Base-by-base conservation (phyloP, 2,113 vertebrate species). In the Protobothrops flavoviridis region DNA sequence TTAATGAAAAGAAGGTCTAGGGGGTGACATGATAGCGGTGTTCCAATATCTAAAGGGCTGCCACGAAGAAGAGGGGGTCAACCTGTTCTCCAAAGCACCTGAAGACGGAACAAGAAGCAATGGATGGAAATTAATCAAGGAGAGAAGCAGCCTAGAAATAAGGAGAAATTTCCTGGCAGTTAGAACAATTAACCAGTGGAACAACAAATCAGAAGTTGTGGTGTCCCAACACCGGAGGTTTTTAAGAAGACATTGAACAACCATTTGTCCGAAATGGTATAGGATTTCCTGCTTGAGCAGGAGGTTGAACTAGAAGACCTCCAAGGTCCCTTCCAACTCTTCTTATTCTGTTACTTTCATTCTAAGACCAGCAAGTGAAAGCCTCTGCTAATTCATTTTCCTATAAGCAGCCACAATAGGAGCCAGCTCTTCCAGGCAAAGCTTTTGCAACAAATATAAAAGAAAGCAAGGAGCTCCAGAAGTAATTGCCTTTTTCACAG, bases 401-500 rank as follows among this genome's bases (percentile, higher is more conserved):
- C 95, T 95, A 94, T 91, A 90, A 74, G 90, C 93, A 94, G 95
- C 90, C 92, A 93, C 96, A 91, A 95, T 91, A 95, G 92, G 93
- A 97, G 96, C 94, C 92, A 94, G 96, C 96, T 86, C 92, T 94
- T 95, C 95, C 95, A 94, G 89, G 89, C 0, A 69, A 90, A 95
- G 91, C 12, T 74, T 92, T 97, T 96, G 94, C 94, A 93, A 94
- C n/a, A 94, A 94, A 96, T 94, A 90, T 1, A 81, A 52, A 57
- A 95, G 94, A 95, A 93, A 93, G 94, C 97, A 96, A 97, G 94
- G 59, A 92, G 91, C 0, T 92, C 94, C 94, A 96, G 95, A 95
- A 95, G 94, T 33, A 93, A 93, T 95, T 55, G 90, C 92, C 91
- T 96, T 86, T 96, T 94, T 91, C 93, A 88, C 93, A 90, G 94